Percentiles rank a stretch among this genome's conserved stretches.
Evolutionary conservation across 2,888 invertebrate species (phyloP).

Genomic region (Cetonia aurata): DNA sequence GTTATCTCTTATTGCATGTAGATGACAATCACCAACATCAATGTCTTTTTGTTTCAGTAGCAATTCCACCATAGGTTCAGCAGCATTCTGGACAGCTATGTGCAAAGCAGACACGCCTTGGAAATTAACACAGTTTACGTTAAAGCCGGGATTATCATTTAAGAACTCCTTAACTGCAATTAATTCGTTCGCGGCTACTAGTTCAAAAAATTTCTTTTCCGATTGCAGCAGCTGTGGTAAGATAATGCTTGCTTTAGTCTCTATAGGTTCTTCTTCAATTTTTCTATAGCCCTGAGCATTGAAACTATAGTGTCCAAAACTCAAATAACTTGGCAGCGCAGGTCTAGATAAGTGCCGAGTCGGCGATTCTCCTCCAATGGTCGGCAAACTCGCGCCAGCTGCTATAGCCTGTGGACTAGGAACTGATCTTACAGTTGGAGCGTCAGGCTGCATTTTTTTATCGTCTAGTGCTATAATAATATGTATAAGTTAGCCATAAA

Average conservation of each 20-base stretch:
- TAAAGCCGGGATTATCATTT: slow-evolving; percentile 65
- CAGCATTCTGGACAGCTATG: slow-evolving; percentile 74
- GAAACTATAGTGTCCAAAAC: slow-evolving; percentile 44
- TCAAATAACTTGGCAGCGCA: slow-evolving; percentile 33
- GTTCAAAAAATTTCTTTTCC: slow-evolving; percentile 69
- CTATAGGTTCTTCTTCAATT: slow-evolving; percentile 36
- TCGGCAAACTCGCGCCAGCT: not conserved
- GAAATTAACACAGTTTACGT: slow-evolving; percentile 72
- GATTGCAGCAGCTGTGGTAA: slow-evolving; percentile 68
- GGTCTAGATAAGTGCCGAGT: not conserved
- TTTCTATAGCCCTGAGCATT: slow-evolving; percentile 35
- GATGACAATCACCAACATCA: slow-evolving; percentile 76
- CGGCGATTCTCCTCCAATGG: not conserved
- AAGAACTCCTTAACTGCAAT: slow-evolving; percentile 66
- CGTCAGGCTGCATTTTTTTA: slow-evolving; percentile 20
- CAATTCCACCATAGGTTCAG: slow-evolving; percentile 74
- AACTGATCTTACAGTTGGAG: not conserved
- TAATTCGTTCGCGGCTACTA: slow-evolving; percentile 67
- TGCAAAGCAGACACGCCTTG: slow-evolving; percentile 77
- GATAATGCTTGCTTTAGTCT: slow-evolving; percentile 63
- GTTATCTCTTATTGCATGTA: slow-evolving; percentile 76
- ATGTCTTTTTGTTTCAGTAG: slow-evolving; percentile 71
- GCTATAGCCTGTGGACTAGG: not conserved
- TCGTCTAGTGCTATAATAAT: slow-evolving; percentile 2
- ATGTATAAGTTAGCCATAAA: slow-evolving; percentile 5